These are phyloP conservation scores for Chaenogobius annularis DNA, from an alignment of 2,113 vertebrate species.

Conservation along the genomic window DNA sequence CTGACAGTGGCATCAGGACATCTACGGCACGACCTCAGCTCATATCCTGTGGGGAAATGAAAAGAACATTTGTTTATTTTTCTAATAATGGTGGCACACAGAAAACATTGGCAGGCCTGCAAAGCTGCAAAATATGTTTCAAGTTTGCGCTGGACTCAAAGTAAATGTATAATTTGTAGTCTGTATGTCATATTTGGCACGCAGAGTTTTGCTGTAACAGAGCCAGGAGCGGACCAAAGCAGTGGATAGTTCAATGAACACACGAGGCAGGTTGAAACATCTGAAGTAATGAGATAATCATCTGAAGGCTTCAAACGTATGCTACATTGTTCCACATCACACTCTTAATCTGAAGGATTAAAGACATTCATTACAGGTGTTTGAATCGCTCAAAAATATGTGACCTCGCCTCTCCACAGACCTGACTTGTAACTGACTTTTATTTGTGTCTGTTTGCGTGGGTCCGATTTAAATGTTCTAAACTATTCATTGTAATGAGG, in stretches of 20 bases:
- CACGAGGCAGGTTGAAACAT: too few species aligned
- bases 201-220: not conserved
- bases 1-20: slow-evolving; percentile 38
- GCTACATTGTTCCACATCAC: too few species aligned
- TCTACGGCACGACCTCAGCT: slow-evolving; percentile 35
- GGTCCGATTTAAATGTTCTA: too few species aligned
- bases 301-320: too few species aligned
- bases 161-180: not conserved
- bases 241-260: not conserved
- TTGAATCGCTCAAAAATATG: too few species aligned
- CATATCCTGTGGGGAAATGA: slow-evolving; percentile 37
- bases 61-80: slow-evolving; percentile 20
- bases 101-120: not conserved
- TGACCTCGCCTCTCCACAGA: too few species aligned
- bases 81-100: not conserved
- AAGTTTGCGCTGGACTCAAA: not conserved
- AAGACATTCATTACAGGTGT: too few species aligned
- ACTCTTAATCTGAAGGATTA: too few species aligned
- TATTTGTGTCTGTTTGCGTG: too few species aligned
- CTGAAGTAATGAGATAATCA: too few species aligned
- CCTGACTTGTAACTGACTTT: too few species aligned
- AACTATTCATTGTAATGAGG: too few species aligned
- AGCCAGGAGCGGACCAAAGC: not conserved
- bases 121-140: not conserved
- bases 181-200: not conserved